phyloP scores from a whole-genome alignment of 2,888 invertebrate species.

The Chalcosyrphus nemorum region DNA sequence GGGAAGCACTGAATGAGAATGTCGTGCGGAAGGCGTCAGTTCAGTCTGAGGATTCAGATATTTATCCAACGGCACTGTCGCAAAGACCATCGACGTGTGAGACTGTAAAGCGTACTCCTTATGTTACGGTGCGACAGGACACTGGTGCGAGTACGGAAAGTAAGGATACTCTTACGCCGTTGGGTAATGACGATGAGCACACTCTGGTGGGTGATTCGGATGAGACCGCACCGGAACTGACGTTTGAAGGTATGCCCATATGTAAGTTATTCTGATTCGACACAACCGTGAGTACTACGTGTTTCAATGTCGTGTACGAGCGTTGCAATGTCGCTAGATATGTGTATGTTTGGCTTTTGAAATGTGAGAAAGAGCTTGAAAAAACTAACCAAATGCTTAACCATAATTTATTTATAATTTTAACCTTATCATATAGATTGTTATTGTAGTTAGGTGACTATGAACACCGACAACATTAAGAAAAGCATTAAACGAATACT shows the following conservation, averaged over 20 bases:
- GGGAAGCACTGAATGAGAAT: slow-evolving; percentile 80
- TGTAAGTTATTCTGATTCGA: not conserved
- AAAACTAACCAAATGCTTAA: too few relatives aligned
- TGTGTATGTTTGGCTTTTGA: too few relatives aligned
- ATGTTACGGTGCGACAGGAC: slow-evolving; percentile 81
- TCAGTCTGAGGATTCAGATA: slow-evolving; percentile 81
- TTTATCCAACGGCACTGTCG: slow-evolving; percentile 77
- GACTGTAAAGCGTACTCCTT: slow-evolving; percentile 80
- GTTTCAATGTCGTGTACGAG: not conserved
- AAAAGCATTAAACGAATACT: too few relatives aligned
- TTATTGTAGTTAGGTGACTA: too few relatives aligned
- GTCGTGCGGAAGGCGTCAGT: slow-evolving; percentile 80
- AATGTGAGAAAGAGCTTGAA: too few relatives aligned
- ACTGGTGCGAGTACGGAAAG: slow-evolving; percentile 82
- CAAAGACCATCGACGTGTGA: slow-evolving; percentile 80
- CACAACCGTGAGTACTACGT: not conserved
- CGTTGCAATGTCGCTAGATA: too few relatives aligned
- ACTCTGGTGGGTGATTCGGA: slow-evolving; percentile 80
- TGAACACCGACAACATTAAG: too few relatives aligned
- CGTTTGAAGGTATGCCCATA: slow-evolving; percentile 79
- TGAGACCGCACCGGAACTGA: slow-evolving; percentile 80
- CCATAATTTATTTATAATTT: too few relatives aligned
- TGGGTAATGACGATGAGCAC: slow-evolving; percentile 80
- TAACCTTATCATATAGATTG: too few relatives aligned
- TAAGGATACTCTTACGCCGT: slow-evolving; percentile 81